phyloP scores from a whole-genome alignment of 2,797 vertebrate genomes.

The Clarias laeviceps region DNA sequence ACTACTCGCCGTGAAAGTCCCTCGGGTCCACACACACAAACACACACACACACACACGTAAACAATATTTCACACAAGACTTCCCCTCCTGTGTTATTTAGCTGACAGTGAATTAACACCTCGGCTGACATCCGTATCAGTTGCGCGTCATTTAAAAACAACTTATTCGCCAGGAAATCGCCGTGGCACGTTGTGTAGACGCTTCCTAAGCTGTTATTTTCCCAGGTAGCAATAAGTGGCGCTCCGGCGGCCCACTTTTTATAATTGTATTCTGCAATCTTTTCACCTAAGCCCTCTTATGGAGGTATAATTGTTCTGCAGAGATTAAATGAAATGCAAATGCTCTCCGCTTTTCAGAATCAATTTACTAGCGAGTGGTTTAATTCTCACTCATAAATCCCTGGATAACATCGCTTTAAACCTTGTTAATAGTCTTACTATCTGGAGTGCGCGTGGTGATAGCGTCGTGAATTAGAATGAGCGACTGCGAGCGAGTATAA shows the following conservation, averaged over 20 bases:
- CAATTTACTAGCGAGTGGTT: conserved; percentile 61
- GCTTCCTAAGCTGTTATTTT: neutral
- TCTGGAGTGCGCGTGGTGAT: conserved; percentile 58
- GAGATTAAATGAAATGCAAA: conserved; percentile 64
- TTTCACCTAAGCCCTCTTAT: conserved; percentile 49
- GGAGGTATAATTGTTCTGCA: conserved; percentile 58
- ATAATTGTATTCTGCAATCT: conserved; percentile 49
- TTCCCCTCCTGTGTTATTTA: conserved; percentile 3
- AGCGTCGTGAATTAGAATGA: conserved; percentile 59
- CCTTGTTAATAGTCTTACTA: conserved; percentile 61
- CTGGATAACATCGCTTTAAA: conserved; percentile 63
- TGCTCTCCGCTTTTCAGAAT: conserved; percentile 59
- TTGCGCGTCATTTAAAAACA: neutral
- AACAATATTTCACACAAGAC: neutral
- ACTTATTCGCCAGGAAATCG: neutral
- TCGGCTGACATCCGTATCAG: neutral
- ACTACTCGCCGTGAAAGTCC: conserved; percentile 33
- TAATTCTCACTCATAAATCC: conserved; percentile 61
- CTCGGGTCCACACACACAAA: conserved; percentile 26
- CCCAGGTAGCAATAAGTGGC: neutral
- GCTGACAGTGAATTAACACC: conserved; percentile 26
- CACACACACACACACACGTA: conserved; percentile 26
- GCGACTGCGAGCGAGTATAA: conserved; percentile 53
- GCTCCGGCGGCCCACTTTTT: conserved; percentile 12
- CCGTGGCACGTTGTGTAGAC: neutral